Evolutionary conservation across 2,888 invertebrate genomes (phyloP).

Genomic region (Pinctada fucata): DNA sequence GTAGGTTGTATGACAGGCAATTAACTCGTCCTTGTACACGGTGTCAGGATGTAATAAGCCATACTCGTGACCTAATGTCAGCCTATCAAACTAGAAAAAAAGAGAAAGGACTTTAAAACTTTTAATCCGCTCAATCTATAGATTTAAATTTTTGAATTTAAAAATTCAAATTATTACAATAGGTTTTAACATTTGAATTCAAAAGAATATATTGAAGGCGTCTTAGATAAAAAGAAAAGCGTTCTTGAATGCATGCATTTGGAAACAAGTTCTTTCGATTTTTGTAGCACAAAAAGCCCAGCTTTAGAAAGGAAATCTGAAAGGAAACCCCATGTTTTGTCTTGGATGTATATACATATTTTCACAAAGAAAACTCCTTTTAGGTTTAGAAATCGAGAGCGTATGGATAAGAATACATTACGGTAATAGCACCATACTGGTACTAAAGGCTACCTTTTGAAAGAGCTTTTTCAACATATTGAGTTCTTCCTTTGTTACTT

Average conservation of each 20-base stretch:
- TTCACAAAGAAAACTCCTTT: too few relatives aligned
- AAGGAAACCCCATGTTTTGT: background rate
- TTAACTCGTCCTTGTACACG: background rate
- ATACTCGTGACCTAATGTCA: background rate
- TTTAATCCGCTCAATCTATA: background rate
- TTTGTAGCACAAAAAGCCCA: background rate
- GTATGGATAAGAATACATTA: too few relatives aligned
- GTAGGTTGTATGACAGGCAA: background rate
- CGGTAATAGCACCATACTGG: too few relatives aligned
- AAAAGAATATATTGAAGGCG: background rate
- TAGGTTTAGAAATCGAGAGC: too few relatives aligned
- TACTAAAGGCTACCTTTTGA: too few relatives aligned
- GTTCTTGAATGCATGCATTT: background rate
- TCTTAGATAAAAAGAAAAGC: background rate
- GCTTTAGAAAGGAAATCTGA: background rate
- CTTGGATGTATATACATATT: background rate
- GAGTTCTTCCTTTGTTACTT: too few relatives aligned
- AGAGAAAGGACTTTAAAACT: background rate
- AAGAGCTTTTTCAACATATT: too few relatives aligned
- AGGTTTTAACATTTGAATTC: background rate
- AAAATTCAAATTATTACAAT: background rate
- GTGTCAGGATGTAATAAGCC: background rate
- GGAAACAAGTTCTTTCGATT: background rate
- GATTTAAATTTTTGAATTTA: slow-evolving; percentile 3
- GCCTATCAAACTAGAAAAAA: background rate